A percentile compares a stretch with the other conserved stretches of the same genome.
Conservation (phyloP, 2,113 vertebrate species). For the Carettochelys insculpta region DNA sequence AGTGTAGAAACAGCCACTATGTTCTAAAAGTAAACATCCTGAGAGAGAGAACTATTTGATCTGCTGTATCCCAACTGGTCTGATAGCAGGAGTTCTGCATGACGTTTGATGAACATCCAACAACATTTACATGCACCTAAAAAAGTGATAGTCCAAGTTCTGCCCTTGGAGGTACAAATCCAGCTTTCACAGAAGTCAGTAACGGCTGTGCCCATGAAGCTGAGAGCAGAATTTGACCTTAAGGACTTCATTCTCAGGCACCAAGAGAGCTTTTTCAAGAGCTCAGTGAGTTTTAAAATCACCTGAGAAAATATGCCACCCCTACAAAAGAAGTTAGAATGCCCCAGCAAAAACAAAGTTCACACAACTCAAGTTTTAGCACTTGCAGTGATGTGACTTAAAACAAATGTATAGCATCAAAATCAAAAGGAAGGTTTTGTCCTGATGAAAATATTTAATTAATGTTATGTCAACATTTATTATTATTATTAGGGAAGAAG, state of each 20-base stretch:
- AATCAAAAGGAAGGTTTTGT: background rate
- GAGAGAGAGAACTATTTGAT: background rate
- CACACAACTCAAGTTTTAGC: background rate
- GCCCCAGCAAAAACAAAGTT: background rate
- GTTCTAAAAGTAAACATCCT: background rate
- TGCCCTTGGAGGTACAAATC: background rate
- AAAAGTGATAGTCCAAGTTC: background rate
- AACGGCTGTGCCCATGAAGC: background rate
- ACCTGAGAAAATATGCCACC: background rate
- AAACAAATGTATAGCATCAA: background rate
- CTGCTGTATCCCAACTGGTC: background rate
- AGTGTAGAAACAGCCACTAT: no score
- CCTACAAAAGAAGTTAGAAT: background rate
- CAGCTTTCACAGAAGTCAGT: background rate
- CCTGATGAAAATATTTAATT: fast-evolving
- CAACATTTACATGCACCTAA: background rate
- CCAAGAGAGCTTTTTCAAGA: background rate
- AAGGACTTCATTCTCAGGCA: background rate
- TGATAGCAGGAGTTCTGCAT: fast-evolving
- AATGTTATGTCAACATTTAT: background rate
- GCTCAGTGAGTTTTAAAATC: background rate
- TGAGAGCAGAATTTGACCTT: slow-evolving; percentile 29
- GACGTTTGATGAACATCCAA: background rate
- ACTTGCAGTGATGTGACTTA: background rate
- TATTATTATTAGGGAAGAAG: background rate